Evolutionary conservation across 2,888 invertebrate species (phyloP).

Genomic region (Camponotus fellah): DNA sequence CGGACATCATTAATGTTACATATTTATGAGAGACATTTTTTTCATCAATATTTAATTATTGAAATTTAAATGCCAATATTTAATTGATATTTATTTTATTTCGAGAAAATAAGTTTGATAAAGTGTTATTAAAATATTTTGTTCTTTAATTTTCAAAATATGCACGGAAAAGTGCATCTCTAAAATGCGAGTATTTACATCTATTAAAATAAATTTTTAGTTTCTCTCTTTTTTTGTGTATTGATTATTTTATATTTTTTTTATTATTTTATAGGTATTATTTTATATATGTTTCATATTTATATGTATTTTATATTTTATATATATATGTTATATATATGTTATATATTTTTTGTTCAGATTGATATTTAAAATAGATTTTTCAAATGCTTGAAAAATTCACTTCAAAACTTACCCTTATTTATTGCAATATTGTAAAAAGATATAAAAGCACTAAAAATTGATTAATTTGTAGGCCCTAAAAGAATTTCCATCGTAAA

Average conservation of each 20-base stretch:
- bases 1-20: background rate
- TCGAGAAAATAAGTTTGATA: conserved; percentile 2
- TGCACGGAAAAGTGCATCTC: background rate
- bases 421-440: background rate
- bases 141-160: background rate
- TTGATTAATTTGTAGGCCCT: background rate
- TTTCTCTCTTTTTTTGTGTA: background rate
- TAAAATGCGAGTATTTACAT: background rate
- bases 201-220: background rate
- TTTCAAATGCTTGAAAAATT: background rate
- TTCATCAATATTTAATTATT: background rate
- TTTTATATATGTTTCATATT: background rate
- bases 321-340: background rate
- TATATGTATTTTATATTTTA: background rate
- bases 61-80: background rate
- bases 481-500: background rate
- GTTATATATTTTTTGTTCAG: background rate
- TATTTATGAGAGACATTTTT: background rate
- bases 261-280: background rate
- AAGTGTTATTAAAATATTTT: conserved; percentile 12
- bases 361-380: background rate
- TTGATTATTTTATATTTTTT: background rate
- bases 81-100: background rate
- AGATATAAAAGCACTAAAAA: background rate
- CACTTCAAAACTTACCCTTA: background rate